Base-by-base conservation (phyloP, 2,113 vertebrate species). In the Emydocephalus ijimae region DNA sequence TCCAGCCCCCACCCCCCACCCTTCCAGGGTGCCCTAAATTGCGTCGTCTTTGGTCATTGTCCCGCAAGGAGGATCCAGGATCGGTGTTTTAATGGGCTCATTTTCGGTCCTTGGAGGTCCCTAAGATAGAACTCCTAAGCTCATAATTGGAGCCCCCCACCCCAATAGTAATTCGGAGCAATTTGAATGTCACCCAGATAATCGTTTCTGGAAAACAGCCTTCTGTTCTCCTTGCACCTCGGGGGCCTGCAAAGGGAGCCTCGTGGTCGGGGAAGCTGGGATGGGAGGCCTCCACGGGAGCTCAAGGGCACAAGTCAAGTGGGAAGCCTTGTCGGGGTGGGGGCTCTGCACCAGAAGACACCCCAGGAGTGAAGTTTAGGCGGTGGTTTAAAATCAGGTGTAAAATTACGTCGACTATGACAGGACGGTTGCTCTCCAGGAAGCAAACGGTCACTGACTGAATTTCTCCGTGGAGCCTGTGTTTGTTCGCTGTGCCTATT, bases 181-280 rank as follows among this genome's bases (percentile, higher is more conserved):
- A 34, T 34, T n/a, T 6, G 64, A 18, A 7, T 20, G 1, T 74
- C n/a, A 34, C 15, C 69, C 69, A 18, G n/a, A 7, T 34, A 34
- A 34, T 74, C n/a, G 12, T 69, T 69, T n/a, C 29, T 64, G 10
- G 12, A 74, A 34, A 74, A 18, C 5, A 34, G 69, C 15, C 5
- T 74, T 39, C 15, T 2, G 29, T n/a, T 34, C 34, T 2, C 14
- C 29, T 2, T 34, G 64, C 64, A 3, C 0, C 0, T 18, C 2
- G 3, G 14, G 8, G 7, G 5, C 6, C 0, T 39, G 18, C 5
- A 2, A 20, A 20, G 0, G 5, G 69, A 50, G 48, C 48, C 1
- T 1, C 15, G 0, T 3, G 6, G 20, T 18, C 2, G 7, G 5
- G 69, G 1, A 3, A 1, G 15, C 64, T 0, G 5, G 18, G 1